Evolutionary conservation across 2,113 vertebrate genomes (phyloP), one percentile per base, ranked within the genome.

Genomic region (Corynorhinus townsendii): DNA sequence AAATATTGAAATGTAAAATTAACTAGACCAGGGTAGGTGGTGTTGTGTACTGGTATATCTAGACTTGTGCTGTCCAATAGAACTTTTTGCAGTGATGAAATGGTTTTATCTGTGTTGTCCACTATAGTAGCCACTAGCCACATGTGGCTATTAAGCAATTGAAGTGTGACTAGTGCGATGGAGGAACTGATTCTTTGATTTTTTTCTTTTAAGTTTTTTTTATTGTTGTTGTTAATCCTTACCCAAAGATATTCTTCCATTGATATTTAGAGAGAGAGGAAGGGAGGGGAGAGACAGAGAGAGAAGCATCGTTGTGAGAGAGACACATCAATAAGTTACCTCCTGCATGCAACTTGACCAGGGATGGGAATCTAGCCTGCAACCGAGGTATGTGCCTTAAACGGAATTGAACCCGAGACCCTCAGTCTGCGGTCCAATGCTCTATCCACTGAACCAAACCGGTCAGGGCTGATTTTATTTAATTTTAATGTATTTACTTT

Each of bases 401-500:
- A 24, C 2, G 11, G 59, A 26, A 62, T 62, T 26, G 22, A 59
- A 59, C 56, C 56, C 9, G 22, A 59, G 56, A 59, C 56, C 56
- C 56, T 59, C 56, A 59, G 56, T 59, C 56, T 59, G 59, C 4
- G 4, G 24, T 62, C 24, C 59, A 11, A 5, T 62, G 24, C 24
- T 62, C 59, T 62, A 62, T 28, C 59, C 59, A 28, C 24, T 62
- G 59, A 62, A 62, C 59, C 59, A 62, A 62, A 62, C 59, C 26
- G 10, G 59, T 62, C 59, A 62, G 59, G 59, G 59, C 59, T 62
- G 59, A 62, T 64, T 93, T 83, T 40, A 49, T 77, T 77, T 69
- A 47, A 62, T 75, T 59, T 90, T n/a, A 71, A 43, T 90, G 43
- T 93, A 71, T 92, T 85, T 76, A 85, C n/a, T 77, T 87, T 90